phyloP scores from a whole-genome alignment of 2,797 vertebrate species.

The Monodelphis domestica region DNA sequence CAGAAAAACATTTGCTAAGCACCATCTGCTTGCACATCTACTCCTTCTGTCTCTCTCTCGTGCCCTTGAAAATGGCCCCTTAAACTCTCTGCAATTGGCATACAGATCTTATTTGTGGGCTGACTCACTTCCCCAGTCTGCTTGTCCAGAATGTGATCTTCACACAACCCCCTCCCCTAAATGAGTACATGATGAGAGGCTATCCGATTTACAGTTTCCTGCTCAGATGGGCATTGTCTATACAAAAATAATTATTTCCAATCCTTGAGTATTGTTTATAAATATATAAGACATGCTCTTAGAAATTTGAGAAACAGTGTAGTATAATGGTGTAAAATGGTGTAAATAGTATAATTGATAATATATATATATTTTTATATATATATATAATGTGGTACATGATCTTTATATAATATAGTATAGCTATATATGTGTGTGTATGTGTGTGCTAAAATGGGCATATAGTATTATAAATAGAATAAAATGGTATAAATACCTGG shows the following conservation, averaged over 20 bases:
- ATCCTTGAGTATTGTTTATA: background rate
- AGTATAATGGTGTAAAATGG: too few relatives aligned
- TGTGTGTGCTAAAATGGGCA: too few relatives aligned
- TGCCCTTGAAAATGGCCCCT: constrained; percentile 17
- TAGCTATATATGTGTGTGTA: too few relatives aligned
- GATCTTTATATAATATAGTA: too few relatives aligned
- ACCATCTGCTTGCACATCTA: background rate
- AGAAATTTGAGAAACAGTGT: background rate
- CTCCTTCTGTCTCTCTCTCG: constrained; percentile 36
- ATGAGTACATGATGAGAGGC: background rate
- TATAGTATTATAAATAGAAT: too few relatives aligned
- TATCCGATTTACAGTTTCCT: constrained; percentile 1
- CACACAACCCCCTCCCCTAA: background rate
- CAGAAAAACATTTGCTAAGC: background rate
- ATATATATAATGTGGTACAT: too few relatives aligned
- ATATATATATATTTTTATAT: too few relatives aligned
- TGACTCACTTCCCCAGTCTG: background rate
- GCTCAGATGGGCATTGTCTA: background rate
- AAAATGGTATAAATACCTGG: too few relatives aligned
- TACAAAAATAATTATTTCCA: background rate
- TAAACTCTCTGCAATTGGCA: background rate
- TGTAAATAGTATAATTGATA: too few relatives aligned
- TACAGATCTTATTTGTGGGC: background rate
- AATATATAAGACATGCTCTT: background rate
- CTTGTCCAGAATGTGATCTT: background rate